A percentile compares a stretch with the other conserved stretches of the same genome.
phyloP scores from a whole-genome alignment of 2,888 invertebrate species.

The Drosophila helvetica region DNA sequence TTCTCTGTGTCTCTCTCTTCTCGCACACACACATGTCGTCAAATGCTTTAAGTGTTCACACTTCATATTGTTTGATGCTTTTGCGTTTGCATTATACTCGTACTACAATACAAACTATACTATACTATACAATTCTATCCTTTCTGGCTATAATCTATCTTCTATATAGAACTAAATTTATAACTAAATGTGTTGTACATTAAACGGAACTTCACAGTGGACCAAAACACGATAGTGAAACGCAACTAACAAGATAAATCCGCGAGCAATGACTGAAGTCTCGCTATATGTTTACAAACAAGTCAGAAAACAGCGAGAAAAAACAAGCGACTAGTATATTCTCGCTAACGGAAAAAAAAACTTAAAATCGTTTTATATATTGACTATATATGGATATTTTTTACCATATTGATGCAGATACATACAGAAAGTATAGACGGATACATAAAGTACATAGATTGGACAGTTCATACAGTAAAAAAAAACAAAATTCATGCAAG shows the following conservation, averaged over 20 bases:
- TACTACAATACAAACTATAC: constrained; percentile 29
- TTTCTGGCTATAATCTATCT: constrained; percentile 60
- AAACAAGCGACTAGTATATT: too few relatives aligned
- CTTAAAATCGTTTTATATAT: too few relatives aligned
- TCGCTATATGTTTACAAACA: neutral
- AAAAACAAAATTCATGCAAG: too few relatives aligned
- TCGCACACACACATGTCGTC: constrained; percentile 17
- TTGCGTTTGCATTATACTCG: constrained; percentile 62
- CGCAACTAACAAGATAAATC: neutral
- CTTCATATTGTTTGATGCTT: constrained; percentile 70
- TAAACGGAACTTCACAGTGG: constrained; percentile 31
- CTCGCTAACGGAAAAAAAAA: too few relatives aligned
- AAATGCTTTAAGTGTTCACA: constrained; percentile 73
- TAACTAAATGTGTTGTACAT: constrained; percentile 39
- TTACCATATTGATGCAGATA: too few relatives aligned
- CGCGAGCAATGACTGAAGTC: too few relatives aligned
- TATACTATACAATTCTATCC: constrained; percentile 39
- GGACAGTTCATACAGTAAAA: too few relatives aligned
- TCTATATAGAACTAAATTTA: constrained; percentile 41
- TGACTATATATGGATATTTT: too few relatives aligned
- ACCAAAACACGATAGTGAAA: neutral
- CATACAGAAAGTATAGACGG: too few relatives aligned
- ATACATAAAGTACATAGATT: too few relatives aligned
- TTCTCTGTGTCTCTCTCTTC: neutral
- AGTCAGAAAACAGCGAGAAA: neutral